Base-by-base conservation (phyloP, 2,113 vertebrate genomes). In the Gymnarchus niloticus region DNA sequence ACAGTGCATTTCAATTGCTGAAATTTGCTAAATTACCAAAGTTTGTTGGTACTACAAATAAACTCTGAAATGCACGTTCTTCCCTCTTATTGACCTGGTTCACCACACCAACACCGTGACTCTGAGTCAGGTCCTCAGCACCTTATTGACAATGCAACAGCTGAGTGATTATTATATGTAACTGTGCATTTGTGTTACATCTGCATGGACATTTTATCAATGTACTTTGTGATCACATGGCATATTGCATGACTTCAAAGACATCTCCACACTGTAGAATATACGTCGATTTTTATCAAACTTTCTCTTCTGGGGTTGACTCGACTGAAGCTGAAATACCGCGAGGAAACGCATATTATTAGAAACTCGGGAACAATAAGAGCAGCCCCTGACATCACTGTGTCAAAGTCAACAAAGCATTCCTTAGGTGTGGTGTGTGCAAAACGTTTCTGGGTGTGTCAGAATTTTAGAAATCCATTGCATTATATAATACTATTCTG, bases 11-110 rank as follows among this genome's bases (percentile, higher is more conserved):
- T 88, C 78, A 87, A 88, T 85, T 87, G 88, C 88, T 85, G 83
- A 88, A 84, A 81, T 87, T 91, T 87, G 87, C 89, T 88, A 91
- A 91, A 86, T 88, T 84, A 90, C 90, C 89, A 90, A 91, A 90
- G 88, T 90, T 88, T 88, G 83, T 90, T 91, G 89, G 90, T 90
- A 87, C 83, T 87, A 86, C 81, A 88, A 90, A 91, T 90, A 89
- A 91, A 90, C 56, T 86, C 83, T 85, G 10, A 77, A 88, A 76
- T 37, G 25, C 8, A 57, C 12, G 3, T 48, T 3, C 57, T 76
- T 81, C 7, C 1, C 3, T 8, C 33, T 85, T 56, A 52, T 17
- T 28, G 48, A 25, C 49, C 80, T 6, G 12, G n/a, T 54, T 81
- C 49, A 51, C 44, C 37, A 48, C 19, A 46, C 46, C 6, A 23